Conservation (phyloP, 2,888 invertebrate genomes). For the Scaptomyza caliginosa region DNA sequence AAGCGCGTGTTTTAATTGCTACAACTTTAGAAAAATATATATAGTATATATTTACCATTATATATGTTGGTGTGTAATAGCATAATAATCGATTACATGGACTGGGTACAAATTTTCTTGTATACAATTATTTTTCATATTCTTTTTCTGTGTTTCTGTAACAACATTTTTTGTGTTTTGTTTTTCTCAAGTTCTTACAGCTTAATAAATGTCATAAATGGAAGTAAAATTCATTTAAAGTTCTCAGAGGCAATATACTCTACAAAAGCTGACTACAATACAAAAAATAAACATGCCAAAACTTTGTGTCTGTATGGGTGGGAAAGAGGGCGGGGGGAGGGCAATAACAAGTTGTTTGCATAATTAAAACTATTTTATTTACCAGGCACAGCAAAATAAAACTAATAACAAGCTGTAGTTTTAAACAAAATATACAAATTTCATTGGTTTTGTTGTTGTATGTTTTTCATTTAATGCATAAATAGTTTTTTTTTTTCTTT, state of each 20-base stretch:
- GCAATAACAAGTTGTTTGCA: neutral
- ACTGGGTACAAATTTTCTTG: constrained; percentile 75
- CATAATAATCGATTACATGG: constrained; percentile 74
- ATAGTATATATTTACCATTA: constrained; percentile 58
- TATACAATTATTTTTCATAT: constrained; percentile 61
- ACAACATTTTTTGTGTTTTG: constrained; percentile 32
- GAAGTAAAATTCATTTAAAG: constrained; percentile 70
- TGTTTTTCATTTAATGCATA: constrained; percentile 57
- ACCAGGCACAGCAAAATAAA: constrained; percentile 29
- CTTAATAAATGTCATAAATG: constrained; percentile 63
- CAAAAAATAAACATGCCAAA: constrained; percentile 8
- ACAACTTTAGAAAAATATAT: constrained; percentile 75
- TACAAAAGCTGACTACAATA: constrained; percentile 37
- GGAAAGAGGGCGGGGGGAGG: too few relatives aligned
- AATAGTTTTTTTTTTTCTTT: constrained; percentile 49
- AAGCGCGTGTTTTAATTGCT: constrained; percentile 55
- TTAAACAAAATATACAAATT: constrained; percentile 32
- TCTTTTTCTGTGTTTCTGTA: constrained; percentile 34
- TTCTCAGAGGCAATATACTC: constrained; percentile 44
- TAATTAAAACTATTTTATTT: constrained; percentile 21
- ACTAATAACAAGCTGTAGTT: constrained; percentile 29
- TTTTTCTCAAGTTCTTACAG: constrained; percentile 45
- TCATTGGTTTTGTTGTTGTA: constrained; percentile 1
- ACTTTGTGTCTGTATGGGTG: constrained; percentile 1
- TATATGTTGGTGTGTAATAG: constrained; percentile 66